Evolutionary conservation across 2,797 vertebrate genomes (phyloP).

Genomic region (Acanthiza pusilla): DNA sequence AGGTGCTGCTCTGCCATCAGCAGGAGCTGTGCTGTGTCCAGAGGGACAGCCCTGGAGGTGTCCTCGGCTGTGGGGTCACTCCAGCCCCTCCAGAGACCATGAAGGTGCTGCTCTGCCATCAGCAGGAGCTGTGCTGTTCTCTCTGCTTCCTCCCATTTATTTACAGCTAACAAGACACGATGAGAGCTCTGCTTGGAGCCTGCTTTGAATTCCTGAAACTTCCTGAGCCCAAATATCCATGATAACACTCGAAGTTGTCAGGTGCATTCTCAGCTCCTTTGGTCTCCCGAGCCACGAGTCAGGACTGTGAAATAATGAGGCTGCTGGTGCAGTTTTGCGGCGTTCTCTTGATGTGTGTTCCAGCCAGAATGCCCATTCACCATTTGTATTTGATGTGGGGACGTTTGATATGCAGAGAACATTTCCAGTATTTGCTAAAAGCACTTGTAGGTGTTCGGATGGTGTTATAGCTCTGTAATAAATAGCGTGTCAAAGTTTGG

Average conservation of each 20-base stretch:
- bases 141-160: not conserved
- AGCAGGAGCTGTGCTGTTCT: not conserved
- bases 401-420: slow-evolving; percentile 11
- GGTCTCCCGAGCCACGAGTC: not conserved
- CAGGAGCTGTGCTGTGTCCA: not conserved
- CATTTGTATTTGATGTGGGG: not conserved
- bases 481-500: not conserved
- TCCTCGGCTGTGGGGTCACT: not conserved
- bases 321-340: not conserved
- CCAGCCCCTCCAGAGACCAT: not conserved
- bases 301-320: not conserved
- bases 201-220: not conserved
- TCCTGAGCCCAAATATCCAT: not conserved
- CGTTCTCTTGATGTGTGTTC: not conserved
- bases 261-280: not conserved
- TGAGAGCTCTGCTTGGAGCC: not conserved
- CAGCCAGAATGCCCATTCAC: not conserved
- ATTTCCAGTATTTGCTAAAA: not conserved
- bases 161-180: not conserved
- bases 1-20: not conserved
- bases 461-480: not conserved
- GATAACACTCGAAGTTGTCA: not conserved
- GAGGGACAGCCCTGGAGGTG: no score
- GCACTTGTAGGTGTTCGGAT: not conserved
- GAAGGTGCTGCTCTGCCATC: not conserved